Conservation (phyloP, 92 coral and sea anemone species). For the Epizoanthus fatuus region DNA sequence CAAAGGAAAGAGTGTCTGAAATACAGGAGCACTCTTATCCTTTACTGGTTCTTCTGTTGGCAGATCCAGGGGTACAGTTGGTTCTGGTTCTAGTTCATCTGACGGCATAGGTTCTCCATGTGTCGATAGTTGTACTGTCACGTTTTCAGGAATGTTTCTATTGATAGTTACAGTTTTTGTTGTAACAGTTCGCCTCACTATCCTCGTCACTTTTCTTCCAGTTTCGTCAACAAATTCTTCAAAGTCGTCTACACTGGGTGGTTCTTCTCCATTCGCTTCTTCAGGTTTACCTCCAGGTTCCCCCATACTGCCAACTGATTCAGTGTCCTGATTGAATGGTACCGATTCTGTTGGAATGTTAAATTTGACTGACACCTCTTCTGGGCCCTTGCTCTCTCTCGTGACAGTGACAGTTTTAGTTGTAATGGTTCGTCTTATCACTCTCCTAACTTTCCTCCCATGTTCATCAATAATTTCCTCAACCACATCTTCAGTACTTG, state of each 20-base stretch:
- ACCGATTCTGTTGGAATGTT: slow-evolving; percentile 21
- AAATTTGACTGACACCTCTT: neutral
- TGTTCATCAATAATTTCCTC: slow-evolving; percentile 71
- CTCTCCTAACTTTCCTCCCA: slow-evolving; percentile 44
- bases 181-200: slow-evolving; percentile 46
- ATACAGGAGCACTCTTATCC: slow-evolving; percentile 20
- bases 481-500: slow-evolving; percentile 5
- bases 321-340: slow-evolving; percentile 23
- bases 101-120: neutral
- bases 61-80: neutral
- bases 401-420: slow-evolving; percentile 45
- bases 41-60: slow-evolving; percentile 39
- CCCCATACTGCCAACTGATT: too few relatives aligned
- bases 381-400: neutral
- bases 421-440: slow-evolving; percentile 49
- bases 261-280: slow-evolving; percentile 17
- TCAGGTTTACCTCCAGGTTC: slow-evolving; percentile 2
- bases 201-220: slow-evolving; percentile 46
- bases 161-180: slow-evolving; percentile 49
- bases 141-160: slow-evolving; percentile 34
- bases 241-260: slow-evolving; percentile 41
- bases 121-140: slow-evolving; percentile 17
- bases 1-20: slow-evolving; percentile 59
- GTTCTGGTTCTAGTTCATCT: neutral
- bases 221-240: slow-evolving; percentile 57